Evolutionary conservation across 2,888 invertebrate genomes (phyloP).

Genomic region (Lycocerus yunnanus): DNA sequence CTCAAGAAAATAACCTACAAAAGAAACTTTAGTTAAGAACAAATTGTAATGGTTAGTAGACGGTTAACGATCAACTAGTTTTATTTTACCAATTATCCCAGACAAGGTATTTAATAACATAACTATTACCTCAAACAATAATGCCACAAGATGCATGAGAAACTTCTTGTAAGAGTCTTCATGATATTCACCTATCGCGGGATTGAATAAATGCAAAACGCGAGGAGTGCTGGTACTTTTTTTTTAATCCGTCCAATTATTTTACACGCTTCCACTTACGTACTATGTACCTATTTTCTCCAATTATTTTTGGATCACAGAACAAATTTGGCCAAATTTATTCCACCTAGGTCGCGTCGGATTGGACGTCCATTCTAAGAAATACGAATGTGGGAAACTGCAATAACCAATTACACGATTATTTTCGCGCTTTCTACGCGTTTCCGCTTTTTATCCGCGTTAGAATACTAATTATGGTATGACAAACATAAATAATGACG

Average conservation of each 20-base stretch:
- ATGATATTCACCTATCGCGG: background rate
- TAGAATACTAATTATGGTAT: constrained; percentile 29
- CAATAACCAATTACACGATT: constrained; percentile 29
- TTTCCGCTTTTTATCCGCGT: constrained; percentile 27
- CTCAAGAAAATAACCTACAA: constrained; percentile 8
- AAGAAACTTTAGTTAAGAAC: constrained; percentile 15
- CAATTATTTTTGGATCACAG: background rate
- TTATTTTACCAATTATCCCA: constrained; percentile 32
- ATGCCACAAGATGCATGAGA: constrained; percentile 8
- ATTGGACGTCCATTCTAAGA: constrained; percentile 20
- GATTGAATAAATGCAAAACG: background rate
- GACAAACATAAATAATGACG: constrained; percentile 28
- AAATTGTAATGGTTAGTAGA: constrained; percentile 18
- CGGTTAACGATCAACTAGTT: constrained; percentile 26
- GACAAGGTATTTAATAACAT: constrained; percentile 30
- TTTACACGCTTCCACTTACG: background rate
- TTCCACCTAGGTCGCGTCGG: constrained; percentile 10
- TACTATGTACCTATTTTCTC: too few species aligned
- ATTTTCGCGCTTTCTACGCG: constrained; percentile 32
- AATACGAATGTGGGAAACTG: constrained; percentile 28
- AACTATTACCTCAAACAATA: constrained; percentile 26
- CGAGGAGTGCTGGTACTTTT: background rate
- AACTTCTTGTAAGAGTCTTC: background rate
- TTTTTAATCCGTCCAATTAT: background rate
- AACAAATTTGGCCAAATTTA: constrained; percentile 11